Base-by-base conservation (phyloP, 2,888 invertebrate genomes). In the Lagria hirta region DNA sequence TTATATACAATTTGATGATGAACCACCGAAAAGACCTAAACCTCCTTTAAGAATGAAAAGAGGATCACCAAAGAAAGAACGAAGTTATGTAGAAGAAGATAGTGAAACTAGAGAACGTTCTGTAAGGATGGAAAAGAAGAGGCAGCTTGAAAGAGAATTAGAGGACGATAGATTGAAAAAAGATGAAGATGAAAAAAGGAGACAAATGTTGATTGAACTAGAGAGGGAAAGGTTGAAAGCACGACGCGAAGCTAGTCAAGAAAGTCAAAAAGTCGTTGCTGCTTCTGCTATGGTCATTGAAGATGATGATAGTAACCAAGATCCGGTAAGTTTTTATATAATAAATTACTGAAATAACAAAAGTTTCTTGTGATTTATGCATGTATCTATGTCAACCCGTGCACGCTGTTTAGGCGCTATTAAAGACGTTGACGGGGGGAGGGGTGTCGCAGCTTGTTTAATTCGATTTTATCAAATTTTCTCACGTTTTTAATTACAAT, bases 1-100 rank as follows among this genome's bases (percentile, higher is more conserved):
- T 74, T 95, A 95, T 71, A 91, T 96, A 65, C 89, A 92, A 33
- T 93, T 96, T 68, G 93, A 93, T 66, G 85, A 88, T 67, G 89
- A 89, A 42, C 84, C 84, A 60, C 91, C 92, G 8, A 89, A 88
- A 66, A 78, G 91, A 62, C 90, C 92, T 8, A 94, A 94, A 70
- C 94, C 93, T 1, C 89, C 90, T 8, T 73, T 93, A 35, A 75
- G 92, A 52, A 78, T 78, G 43, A 89, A 88, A 66, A 79, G 83
- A 43, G 75, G 75, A 18, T 88, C 88, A 3, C 88, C 89, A 1
- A 85, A 86, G 64, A 89, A 88, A 70, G 88, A 88, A 57, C 65
- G 72, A 33, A 70, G 71, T 48, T 62, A 59, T 30, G 54, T 56
- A 7, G 57, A 61, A 11, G 58, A 60, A 32, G 47, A 52, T n/a